Base-by-base conservation (phyloP, 53 echinoderm and acorn worm species). In the Echinarachnius parma region DNA sequence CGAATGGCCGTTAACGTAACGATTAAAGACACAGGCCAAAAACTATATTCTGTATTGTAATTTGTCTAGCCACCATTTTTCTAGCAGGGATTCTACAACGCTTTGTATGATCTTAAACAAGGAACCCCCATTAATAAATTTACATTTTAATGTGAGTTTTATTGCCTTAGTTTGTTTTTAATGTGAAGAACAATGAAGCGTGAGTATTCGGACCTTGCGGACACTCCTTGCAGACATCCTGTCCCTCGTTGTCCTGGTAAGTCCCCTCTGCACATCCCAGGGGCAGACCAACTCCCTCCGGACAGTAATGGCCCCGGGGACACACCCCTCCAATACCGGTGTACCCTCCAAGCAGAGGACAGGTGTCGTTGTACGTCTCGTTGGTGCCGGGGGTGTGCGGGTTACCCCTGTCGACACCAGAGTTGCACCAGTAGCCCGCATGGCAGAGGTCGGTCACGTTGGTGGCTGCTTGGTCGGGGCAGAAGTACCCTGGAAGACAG, bases 361-460 rank as follows among this genome's bases (percentile, higher is more conserved):
- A 96, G 58, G 91, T 85, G 25, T 67, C 85, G 15, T 91, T 80
- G 80, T 96, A 96, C 60, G 98, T 96, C 60, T 87, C 82, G 37
- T 96, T 96, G 48, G 79, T 80, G 2, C 71, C 87, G 18, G 79
- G 79, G 31, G 49, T 85, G 75, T 87, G 82, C 9, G 96, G 98
- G 45, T 91, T 91, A 21, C 87, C 75, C 3, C 98, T 63, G 75
- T 96, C 98, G 0, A 96, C 81, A 7, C 98, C 91, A 0, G 98
- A 82, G 76, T 84, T 82, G 56, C 98, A 96, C 98, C 98, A 96
- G 88, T 96, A 91, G 14, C 98, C 98, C 47, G 82, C 87, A 2
- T 71, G 60, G 49, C 98, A 96, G 69, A 77, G 76, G 28, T 49
- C 59, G 60, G 83, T 80, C 62, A 76, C 78, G 76, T 79, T 80